Percentiles rank a stretch among this genome's conserved stretches.
phyloP scores from a whole-genome alignment of 2,888 invertebrate species.

The Eristalis arbustorum region DNA sequence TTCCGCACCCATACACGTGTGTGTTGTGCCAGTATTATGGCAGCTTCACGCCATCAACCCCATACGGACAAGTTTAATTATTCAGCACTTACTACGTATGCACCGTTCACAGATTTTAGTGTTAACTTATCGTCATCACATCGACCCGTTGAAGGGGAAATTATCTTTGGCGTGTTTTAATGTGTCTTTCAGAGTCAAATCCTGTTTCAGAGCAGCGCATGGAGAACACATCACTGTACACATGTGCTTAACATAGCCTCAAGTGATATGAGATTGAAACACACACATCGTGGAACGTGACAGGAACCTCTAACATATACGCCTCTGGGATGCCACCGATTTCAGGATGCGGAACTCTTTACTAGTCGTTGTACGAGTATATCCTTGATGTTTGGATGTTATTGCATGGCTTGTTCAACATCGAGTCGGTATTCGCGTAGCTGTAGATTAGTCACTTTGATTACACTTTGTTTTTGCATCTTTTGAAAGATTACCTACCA shows the following conservation, averaged over 20 bases:
- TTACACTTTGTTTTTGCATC: constrained; percentile 21
- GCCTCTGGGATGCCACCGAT: constrained; percentile 55
- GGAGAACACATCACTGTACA: constrained; percentile 26
- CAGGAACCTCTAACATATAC: constrained; percentile 51
- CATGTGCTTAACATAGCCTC: constrained; percentile 35
- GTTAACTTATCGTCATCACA: constrained; percentile 60
- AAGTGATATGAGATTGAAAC: constrained; percentile 51
- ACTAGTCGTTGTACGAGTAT: constrained; percentile 39
- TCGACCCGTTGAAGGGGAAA: constrained; percentile 58
- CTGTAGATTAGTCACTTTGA: constrained; percentile 37
- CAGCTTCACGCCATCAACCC: constrained; percentile 12
- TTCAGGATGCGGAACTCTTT: constrained; percentile 57
- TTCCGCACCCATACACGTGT: constrained; percentile 48
- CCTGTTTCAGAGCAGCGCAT: constrained; percentile 22
- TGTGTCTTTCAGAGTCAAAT: constrained; percentile 45
- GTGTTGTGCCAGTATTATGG: constrained; percentile 11
- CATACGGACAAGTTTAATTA: constrained; percentile 64
- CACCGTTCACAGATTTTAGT: constrained; percentile 62
- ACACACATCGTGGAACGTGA: constrained; percentile 52
- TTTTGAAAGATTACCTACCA: not conserved
- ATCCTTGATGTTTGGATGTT: constrained; percentile 57
- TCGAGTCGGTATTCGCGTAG: constrained; percentile 47
- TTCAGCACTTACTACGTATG: constrained; percentile 54
- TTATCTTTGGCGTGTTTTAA: constrained; percentile 63
- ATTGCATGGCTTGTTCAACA: constrained; percentile 65